phyloP scores from a whole-genome alignment of 2,888 invertebrate genomes.

The Drosophila testacea region DNA sequence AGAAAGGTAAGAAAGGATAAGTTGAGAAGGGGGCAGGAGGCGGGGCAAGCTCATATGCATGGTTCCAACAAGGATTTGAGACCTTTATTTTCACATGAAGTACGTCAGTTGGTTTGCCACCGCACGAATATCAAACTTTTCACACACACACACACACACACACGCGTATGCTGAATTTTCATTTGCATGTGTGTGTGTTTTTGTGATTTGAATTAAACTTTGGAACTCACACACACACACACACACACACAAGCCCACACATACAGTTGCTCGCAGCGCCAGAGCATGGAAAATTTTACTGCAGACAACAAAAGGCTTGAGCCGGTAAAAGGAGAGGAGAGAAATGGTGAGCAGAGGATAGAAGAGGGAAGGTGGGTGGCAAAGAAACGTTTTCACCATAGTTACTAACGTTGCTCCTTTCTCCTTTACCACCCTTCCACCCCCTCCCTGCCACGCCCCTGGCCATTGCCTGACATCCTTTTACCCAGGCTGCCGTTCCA shows the following conservation, averaged over 20 bases:
- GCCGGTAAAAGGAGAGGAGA: conserved; percentile 42
- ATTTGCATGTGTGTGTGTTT: conserved; percentile 63
- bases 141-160: conserved; percentile 56
- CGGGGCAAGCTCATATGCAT: conserved; percentile 38
- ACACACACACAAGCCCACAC: conserved; percentile 29
- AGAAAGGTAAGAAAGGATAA: not conserved
- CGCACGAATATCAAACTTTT: conserved; percentile 80
- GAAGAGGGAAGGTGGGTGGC: not conserved
- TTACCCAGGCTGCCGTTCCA: conserved; percentile 41
- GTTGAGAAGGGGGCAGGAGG: not conserved
- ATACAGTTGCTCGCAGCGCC: conserved; percentile 36
- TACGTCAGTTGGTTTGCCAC: conserved; percentile 75
- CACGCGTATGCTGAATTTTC: conserved; percentile 43
- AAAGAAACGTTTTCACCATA: conserved; percentile 42
- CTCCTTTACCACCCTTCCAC: not conserved
- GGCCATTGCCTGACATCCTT: conserved; percentile 11
- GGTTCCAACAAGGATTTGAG: conserved; percentile 75
- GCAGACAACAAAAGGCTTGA: conserved; percentile 79
- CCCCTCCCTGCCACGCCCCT: not conserved
- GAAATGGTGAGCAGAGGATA: not conserved
- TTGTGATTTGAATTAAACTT: conserved; percentile 82
- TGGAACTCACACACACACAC: conserved; percentile 55
- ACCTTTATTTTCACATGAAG: conserved; percentile 78
- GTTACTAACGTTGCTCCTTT: conserved; percentile 40
- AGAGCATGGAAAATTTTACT: conserved; percentile 73